A percentile compares a stretch with the other conserved stretches of the same genome.
phyloP scores from a whole-genome alignment of 2,888 invertebrate genomes.

The Volucella inflata region DNA sequence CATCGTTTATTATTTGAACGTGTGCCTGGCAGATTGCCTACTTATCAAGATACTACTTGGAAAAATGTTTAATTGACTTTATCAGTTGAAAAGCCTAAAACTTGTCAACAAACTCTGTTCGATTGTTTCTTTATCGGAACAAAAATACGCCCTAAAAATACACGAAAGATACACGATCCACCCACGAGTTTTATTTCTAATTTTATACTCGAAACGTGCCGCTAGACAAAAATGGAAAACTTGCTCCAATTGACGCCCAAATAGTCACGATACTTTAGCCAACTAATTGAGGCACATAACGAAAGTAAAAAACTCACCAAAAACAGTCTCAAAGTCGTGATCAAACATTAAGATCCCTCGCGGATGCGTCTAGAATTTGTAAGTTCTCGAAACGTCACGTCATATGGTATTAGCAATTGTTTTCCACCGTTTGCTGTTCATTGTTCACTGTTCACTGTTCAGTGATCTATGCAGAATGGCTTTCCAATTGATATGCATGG shows the following conservation, averaged over 20 bases:
- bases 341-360: not conserved
- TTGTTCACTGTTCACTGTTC: not conserved
- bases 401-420: no score
- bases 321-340: slow-evolving; percentile 10
- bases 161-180: not conserved
- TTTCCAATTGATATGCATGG: slow-evolving; percentile 67
- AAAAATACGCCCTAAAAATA: slow-evolving; percentile 34
- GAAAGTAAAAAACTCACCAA: slow-evolving; percentile 31
- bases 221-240: not conserved
- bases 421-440: no score
- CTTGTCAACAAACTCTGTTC: slow-evolving; percentile 26
- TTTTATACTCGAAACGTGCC: slow-evolving; percentile 4
- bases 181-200: slow-evolving; percentile 24
- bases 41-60: slow-evolving; percentile 43
- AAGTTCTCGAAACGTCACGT: slow-evolving; percentile 38
- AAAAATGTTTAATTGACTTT: slow-evolving; percentile 19
- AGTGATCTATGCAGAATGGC: slow-evolving; percentile 40
- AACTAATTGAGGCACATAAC: slow-evolving; percentile 17
- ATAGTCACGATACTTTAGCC: slow-evolving; percentile 34
- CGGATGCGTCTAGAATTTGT: slow-evolving; percentile 25
- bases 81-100: slow-evolving; percentile 37
- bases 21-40: slow-evolving; percentile 14
- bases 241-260: slow-evolving; percentile 23
- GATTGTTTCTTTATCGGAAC: not conserved
- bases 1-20: slow-evolving; percentile 14